Percentiles rank a stretch among this genome's conserved stretches.
Conservation (phyloP, 2,797 vertebrate genomes). For the Vultur gryphus region DNA sequence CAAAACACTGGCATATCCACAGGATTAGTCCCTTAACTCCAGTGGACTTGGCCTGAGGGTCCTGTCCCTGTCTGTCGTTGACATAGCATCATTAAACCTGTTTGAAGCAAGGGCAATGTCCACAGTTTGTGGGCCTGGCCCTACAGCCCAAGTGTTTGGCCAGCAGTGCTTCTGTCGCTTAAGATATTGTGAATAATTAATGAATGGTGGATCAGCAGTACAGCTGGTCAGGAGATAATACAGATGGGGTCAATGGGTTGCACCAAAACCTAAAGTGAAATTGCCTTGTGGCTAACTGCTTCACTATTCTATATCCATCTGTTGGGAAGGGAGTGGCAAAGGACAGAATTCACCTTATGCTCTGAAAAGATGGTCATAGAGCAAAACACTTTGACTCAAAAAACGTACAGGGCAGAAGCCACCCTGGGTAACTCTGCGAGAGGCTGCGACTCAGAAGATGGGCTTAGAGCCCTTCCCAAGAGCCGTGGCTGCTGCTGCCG, state of each 20-base stretch:
- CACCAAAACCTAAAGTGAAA: neutral
- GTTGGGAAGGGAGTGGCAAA: neutral
- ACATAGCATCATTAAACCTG: fast-evolving
- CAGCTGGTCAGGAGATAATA: neutral
- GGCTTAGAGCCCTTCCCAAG: neutral
- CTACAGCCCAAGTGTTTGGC: neutral
- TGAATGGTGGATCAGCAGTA: neutral
- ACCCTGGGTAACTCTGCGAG: neutral
- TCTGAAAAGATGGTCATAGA: neutral
- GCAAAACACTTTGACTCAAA: neutral
- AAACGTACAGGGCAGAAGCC: fast-evolving
- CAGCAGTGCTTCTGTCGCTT: neutral
- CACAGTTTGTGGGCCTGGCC: neutral
- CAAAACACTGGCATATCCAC: neutral
- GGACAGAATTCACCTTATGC: neutral
- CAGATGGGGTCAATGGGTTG: neutral
- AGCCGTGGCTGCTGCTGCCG: fast-evolving
- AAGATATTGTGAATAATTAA: neutral
- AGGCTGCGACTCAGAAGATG: neutral
- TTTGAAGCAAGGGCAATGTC: neutral
- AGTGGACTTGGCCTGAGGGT: neutral
- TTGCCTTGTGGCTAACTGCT: neutral
- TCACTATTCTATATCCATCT: neutral
- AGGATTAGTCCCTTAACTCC: neutral
- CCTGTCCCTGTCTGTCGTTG: neutral